A percentile compares a stretch with the other conserved stretches of the same genome.
These are phyloP conservation scores for Drosophila siamana DNA, from an alignment of 2,888 invertebrate genomes.

Conservation along the genomic window DNA sequence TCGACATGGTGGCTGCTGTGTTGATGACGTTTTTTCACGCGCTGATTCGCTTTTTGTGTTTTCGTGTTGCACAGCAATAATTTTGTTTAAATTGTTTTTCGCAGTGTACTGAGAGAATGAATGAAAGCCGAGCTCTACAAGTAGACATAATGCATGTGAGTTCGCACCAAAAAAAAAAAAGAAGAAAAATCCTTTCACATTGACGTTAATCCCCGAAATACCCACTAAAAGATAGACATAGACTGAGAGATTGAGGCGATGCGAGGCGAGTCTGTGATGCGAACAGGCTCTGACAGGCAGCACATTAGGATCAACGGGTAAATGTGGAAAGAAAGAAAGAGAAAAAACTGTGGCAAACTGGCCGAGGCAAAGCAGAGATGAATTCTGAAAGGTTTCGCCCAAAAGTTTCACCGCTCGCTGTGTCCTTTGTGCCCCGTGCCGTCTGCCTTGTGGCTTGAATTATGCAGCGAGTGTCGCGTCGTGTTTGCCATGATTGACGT, in stretches of 20 bases:
- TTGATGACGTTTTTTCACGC: background rate
- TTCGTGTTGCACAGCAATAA: constrained; percentile 1
- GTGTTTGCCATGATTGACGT: constrained; percentile 21
- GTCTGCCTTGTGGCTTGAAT: constrained; percentile 30
- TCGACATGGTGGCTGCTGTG: constrained; percentile 48
- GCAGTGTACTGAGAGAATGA: constrained; percentile 37
- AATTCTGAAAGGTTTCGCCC: constrained; percentile 39
- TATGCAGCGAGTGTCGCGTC: constrained; percentile 24
- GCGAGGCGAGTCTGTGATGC: constrained; percentile 51
- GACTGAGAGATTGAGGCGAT: constrained; percentile 15
- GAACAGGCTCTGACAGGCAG: constrained; percentile 74
- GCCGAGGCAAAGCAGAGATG: constrained; percentile 26
- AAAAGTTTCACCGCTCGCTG: constrained; percentile 20
- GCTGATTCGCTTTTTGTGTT: background rate
- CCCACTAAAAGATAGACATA: constrained; percentile 51
- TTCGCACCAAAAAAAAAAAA: background rate
- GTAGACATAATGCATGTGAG: constrained; percentile 16
- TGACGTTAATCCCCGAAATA: constrained; percentile 78
- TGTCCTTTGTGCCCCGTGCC: constrained; percentile 12
- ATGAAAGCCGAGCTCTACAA: background rate
- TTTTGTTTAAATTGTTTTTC: constrained; percentile 26
- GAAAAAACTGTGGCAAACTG: constrained; percentile 8
- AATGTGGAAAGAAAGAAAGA: constrained; percentile 14
- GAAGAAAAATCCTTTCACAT: constrained; percentile 68
- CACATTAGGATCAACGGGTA: constrained; percentile 72